Evolutionary conservation across 2,888 invertebrate species (phyloP), one percentile per base, ranked within the genome.

Genomic region (Tanytarsus gracilentus): DNA sequence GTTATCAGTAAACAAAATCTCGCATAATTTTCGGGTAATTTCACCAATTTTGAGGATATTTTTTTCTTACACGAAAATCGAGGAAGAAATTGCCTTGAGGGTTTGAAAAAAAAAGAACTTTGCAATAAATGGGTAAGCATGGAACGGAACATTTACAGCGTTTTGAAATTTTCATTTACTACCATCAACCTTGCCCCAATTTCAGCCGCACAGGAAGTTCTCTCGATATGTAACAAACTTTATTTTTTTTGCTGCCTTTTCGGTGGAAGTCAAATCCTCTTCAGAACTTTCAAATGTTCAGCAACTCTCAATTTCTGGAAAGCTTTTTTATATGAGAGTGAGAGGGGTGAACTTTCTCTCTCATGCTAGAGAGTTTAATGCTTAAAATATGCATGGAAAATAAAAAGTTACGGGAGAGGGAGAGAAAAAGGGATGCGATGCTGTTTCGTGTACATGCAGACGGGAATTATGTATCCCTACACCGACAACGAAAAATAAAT

Each of bases 401-500:
- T 40, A 21, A 11, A 33, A 11, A 23, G 18, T 18, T 23, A 40
- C 40, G 21, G 44, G 36, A 9, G 16, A 14, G 36, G 23, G 44
- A 44, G 18, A 7, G 23, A 18, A 21, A 44, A 4, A 44, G 18
- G 23, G 9, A 44, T 44, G 44, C 36, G 16, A 16, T 16, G n/a
- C 7, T 36, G n/a, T 14, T 36, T 16, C 11, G 16, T 29, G 1
- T 8, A 11, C 53, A 51, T 18, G n/a, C 26, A 30, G 55, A 55
- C 39, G 55, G 40, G 55, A 40, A 40, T n/a, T 27, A 55, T 55
- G 16, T 55, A 44, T 44, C 18, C 23, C 21, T 23, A 55, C 55
- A 14, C 8, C 14, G 30, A 27, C n/a, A n/a, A n/a, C n/a, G n/a
- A n/a, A n/a, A 55, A 55, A 39, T 55, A 55, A 55, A 55, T 55